Percentiles rank a stretch among this genome's conserved stretches.
phyloP scores from a whole-genome alignment of 2,113 vertebrate species.

The Cromileptes altivelis region DNA sequence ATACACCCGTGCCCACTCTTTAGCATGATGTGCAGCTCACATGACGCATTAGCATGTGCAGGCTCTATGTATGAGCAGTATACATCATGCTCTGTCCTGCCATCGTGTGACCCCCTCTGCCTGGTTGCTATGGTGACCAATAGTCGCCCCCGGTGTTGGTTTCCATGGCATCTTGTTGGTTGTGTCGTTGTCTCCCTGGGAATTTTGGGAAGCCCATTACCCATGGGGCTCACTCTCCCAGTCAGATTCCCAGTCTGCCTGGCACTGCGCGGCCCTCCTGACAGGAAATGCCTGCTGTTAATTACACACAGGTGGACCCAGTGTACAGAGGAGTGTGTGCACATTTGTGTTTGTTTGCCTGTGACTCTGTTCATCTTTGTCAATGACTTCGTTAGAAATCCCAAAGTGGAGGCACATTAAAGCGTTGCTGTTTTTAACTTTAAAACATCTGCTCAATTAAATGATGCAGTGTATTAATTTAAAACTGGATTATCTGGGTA shows the following conservation, averaged over 20 bases:
- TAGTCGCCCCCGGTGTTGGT: constrained; percentile 14
- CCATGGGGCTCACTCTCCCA: constrained; percentile 41
- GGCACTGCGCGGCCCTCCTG: constrained; percentile 72
- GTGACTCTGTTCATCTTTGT: constrained; percentile 47
- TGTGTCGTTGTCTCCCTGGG: constrained; percentile 35
- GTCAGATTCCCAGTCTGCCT: constrained; percentile 75
- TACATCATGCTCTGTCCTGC: not conserved
- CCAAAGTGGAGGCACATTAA: not conserved
- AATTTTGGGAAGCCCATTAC: constrained; percentile 55
- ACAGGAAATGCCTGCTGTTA: constrained; percentile 82
- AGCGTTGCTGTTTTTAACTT: constrained; percentile 5
- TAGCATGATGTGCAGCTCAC: not conserved
- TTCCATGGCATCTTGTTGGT: constrained; percentile 5
- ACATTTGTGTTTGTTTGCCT: constrained; percentile 62
- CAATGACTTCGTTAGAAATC: constrained; percentile 23
- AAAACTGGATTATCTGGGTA: constrained; percentile 13
- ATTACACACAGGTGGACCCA: constrained; percentile 80
- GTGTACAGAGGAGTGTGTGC: constrained; percentile 39
- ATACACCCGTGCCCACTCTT: constrained; percentile 6
- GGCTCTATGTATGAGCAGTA: not conserved
- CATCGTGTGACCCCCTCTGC: not conserved
- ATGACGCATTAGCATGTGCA: not conserved
- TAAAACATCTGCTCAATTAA: constrained; percentile 4
- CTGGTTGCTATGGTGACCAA: constrained; percentile 9
- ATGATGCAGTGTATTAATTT: constrained; percentile 13